Evolutionary conservation across 1,140 invertebrate genomes (phyloP), one percentile per base, ranked within the genome.

Genomic region (Meloidogyne exigua): DNA sequence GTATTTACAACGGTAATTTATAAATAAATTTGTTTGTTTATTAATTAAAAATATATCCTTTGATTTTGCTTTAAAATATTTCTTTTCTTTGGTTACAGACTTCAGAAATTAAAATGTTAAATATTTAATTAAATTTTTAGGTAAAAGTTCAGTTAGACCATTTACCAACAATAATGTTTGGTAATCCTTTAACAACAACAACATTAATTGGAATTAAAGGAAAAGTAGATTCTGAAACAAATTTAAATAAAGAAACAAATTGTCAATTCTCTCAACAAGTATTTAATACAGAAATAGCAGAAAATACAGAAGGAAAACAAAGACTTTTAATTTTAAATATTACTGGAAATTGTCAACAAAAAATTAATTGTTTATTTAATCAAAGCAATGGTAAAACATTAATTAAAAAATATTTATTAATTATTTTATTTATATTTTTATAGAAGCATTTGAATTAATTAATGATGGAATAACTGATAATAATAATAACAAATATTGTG

Each of bases 391-490:
- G 80, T 82, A 32, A 79, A 28, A 12, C n/a, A n/a, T n/a, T n/a
- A n/a, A n/a, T n/a, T n/a, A n/a, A n/a, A n/a, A n/a, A n/a, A n/a
- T n/a, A n/a, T n/a, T n/a, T n/a, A n/a, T n/a, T 26, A 25, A 39
- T 36, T 26, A 5, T 57, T 57, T 57, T n/a, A 49, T 49, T 5
- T 3, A 18, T 49, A 49, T 15, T 49, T 57, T 57, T 57, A 57
- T 65, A 80, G 84, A 87, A 49, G 80, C 84, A 21, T 85, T 85
- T 57, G 78, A 78, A 68, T 69, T 85, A n/a, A 78, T 87, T 69
- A 76, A 79, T 57, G 49, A 79, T 57, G 49, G 18, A 57, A 57
- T 57, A n/a, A 57, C n/a, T n/a, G n/a, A n/a, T n/a, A n/a, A 49
- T 49, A 49, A 57, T 57, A n/a, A 57, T 57, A 57, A 57, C n/a